Evolutionary conservation across 2,113 vertebrate genomes (phyloP).

Genomic region (Zapus hudsonius): DNA sequence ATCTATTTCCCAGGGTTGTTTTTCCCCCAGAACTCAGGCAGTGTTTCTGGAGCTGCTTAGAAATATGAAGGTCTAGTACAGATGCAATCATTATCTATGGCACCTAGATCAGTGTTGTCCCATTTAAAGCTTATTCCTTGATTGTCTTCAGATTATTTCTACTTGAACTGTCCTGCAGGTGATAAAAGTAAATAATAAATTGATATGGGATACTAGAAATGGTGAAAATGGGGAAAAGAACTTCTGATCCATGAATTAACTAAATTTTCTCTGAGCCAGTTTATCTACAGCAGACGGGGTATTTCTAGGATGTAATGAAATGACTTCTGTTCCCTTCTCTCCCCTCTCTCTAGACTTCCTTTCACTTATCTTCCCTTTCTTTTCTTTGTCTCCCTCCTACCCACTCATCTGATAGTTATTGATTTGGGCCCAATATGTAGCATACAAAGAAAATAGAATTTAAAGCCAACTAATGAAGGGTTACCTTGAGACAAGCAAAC

Average conservation of each 20-base stretch:
- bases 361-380: no score
- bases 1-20: background rate
- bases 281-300: background rate
- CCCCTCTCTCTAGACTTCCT: background rate
- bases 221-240: background rate
- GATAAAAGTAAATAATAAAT: slow-evolving; percentile 21
- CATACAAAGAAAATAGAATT: slow-evolving; percentile 15
- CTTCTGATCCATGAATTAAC: slow-evolving; percentile 16
- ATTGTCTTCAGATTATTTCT: background rate
- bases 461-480: slow-evolving; percentile 1
- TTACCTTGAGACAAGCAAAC: background rate
- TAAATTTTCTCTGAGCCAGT: background rate
- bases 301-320: background rate
- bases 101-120: background rate
- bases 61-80: background rate
- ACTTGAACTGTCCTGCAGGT: background rate
- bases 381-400: fast-evolving
- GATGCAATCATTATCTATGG: background rate
- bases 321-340: background rate
- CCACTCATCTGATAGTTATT: background rate
- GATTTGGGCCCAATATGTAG: background rate
- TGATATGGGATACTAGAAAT: slow-evolving; percentile 26
- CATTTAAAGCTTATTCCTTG: slow-evolving; percentile 9
- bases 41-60: background rate
- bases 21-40: background rate